Evolutionary conservation across 53 echinoderm and acorn worm genomes (phyloP).

Genomic region (Patiria pectinifera): DNA sequence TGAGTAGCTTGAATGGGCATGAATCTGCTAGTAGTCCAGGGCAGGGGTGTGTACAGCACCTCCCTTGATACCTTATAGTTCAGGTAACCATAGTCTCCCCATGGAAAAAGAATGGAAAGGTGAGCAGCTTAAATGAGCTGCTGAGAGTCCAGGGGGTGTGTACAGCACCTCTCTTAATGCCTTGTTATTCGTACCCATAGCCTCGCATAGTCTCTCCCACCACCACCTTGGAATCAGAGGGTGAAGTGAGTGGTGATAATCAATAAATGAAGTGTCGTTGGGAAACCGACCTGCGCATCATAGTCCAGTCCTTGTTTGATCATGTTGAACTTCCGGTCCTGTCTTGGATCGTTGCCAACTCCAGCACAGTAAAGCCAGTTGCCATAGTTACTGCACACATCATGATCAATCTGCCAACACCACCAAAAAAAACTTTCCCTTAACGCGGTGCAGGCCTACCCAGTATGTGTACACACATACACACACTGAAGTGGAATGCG

Average conservation of each 20-base stretch:
- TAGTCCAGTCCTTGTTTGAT: constrained; percentile 89
- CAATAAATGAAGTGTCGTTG: neutral
- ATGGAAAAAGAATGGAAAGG: constrained; percentile 18
- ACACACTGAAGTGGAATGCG: too few species aligned
- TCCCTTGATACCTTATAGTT: constrained; percentile 76
- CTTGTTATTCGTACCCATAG: constrained; percentile 81
- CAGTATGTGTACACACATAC: too few species aligned
- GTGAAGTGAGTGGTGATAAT: too few species aligned
- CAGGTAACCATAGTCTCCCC: constrained; percentile 88
- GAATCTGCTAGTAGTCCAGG: constrained; percentile 80
- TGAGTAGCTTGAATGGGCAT: constrained; percentile 47
- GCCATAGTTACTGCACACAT: constrained; percentile 92
- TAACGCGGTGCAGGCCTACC: too few species aligned
- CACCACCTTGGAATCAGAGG: too few species aligned
- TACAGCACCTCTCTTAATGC: constrained; percentile 70
- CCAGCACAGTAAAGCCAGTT: constrained; percentile 92
- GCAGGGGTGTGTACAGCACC: constrained; percentile 82
- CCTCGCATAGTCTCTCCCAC: constrained; percentile 77
- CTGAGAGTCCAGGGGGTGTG: constrained; percentile 88
- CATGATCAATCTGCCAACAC: constrained; percentile 53
- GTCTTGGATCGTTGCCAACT: constrained; percentile 87
- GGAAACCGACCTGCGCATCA: constrained; percentile 71
- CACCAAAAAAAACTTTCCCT: too few species aligned
- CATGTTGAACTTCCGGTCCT: constrained; percentile 91
- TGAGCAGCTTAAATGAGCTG: constrained; percentile 38